phyloP scores from a whole-genome alignment of 2,797 vertebrate genomes.

The Poeciliopsis gracilis region DNA sequence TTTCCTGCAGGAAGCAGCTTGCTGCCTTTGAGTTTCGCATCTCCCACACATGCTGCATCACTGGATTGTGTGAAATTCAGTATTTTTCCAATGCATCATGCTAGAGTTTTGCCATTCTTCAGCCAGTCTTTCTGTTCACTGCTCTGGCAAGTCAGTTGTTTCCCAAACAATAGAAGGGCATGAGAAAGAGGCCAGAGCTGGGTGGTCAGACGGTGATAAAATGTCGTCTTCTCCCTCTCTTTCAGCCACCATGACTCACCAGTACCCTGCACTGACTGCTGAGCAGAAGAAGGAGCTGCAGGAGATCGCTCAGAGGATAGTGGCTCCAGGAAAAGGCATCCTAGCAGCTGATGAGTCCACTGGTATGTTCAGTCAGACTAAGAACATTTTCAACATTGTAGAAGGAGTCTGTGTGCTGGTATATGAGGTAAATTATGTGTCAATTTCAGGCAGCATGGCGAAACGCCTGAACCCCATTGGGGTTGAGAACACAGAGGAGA shows the following conservation, averaged over 20 bases:
- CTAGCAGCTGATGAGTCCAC: slow-evolving; percentile 85
- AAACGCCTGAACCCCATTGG: slow-evolving; percentile 95
- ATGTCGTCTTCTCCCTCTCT: slow-evolving; percentile 31
- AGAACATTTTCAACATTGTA: background rate
- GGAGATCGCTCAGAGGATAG: slow-evolving; percentile 79
- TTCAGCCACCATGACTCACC: slow-evolving; percentile 78
- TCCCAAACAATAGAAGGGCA: slow-evolving; percentile 23
- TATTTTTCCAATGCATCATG: background rate
- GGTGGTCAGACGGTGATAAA: slow-evolving; percentile 25
- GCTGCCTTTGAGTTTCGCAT: slow-evolving; percentile 11
- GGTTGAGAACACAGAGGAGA: slow-evolving; percentile 97
- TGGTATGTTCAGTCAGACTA: slow-evolving; percentile 56
- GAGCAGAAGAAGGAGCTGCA: slow-evolving; percentile 91
- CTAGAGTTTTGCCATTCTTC: slow-evolving; percentile 7
- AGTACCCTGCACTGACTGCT: slow-evolving; percentile 86
- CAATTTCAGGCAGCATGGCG: slow-evolving; percentile 90
- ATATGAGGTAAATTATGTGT: background rate
- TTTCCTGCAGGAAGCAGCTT: slow-evolving; percentile 11
- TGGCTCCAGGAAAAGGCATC: slow-evolving; percentile 83
- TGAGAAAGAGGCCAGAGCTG: slow-evolving; percentile 22
- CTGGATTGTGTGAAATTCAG: background rate
- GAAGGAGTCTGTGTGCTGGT: background rate
- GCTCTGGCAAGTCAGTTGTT: slow-evolving; percentile 9
- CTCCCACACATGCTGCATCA: background rate
- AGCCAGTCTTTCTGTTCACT: background rate